Evolutionary conservation across 2,797 vertebrate species (phyloP).

Genomic region (Enteromius treurensis): DNA sequence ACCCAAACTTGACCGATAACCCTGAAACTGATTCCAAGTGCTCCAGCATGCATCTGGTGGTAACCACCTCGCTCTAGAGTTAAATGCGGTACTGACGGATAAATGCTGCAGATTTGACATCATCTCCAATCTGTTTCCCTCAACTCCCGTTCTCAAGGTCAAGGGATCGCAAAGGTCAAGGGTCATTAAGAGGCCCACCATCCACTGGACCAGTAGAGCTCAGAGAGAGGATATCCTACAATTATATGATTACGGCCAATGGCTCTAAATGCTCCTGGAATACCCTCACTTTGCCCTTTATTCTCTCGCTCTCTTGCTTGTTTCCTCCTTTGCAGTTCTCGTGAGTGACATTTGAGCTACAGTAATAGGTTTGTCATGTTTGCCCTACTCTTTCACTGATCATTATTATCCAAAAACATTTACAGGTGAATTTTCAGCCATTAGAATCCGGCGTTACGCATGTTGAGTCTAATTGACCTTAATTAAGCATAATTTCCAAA

Average conservation of each 20-base stretch:
- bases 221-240: slow-evolving; percentile 57
- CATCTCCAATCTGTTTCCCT: slow-evolving; percentile 51
- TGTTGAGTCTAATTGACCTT: slow-evolving; percentile 22
- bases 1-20: slow-evolving; percentile 25
- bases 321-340: slow-evolving; percentile 22
- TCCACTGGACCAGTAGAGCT: slow-evolving; percentile 47
- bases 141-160: slow-evolving; percentile 57
- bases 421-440: slow-evolving; percentile 32
- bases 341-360: slow-evolving; percentile 44
- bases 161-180: slow-evolving; percentile 56
- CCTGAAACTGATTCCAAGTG: slow-evolving; percentile 16
- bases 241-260: slow-evolving; percentile 61
- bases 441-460: slow-evolving; percentile 40
- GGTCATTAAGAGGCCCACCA: slow-evolving; percentile 60
- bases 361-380: slow-evolving; percentile 58
- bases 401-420: slow-evolving; percentile 42
- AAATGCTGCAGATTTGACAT: slow-evolving; percentile 51
- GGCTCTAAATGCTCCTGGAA: slow-evolving; percentile 57
- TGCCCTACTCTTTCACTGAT: slow-evolving; percentile 22
- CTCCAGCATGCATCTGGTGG: not conserved
- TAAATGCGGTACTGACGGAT: slow-evolving; percentile 59
- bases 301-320: not conserved
- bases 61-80: slow-evolving; percentile 11
- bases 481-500: slow-evolving; percentile 40
- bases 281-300: slow-evolving; percentile 34